Base-by-base conservation (phyloP, 92 coral and sea anemone species). In the Epizoanthus stellaris region DNA sequence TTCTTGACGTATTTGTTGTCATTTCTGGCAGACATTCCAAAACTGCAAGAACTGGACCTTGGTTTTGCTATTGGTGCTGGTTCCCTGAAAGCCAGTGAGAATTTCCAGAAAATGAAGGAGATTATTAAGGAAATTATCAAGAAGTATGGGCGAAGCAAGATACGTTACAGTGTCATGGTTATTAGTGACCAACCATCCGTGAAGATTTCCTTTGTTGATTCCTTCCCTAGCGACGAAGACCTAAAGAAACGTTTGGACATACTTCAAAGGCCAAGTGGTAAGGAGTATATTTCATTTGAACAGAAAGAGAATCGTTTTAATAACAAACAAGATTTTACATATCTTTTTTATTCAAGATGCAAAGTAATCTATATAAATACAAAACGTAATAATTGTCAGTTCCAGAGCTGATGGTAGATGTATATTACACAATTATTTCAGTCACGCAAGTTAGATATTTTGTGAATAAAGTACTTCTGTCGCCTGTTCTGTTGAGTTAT, bases 1-100 rank as follows among this genome's bases (percentile, higher is more conserved):
- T 30, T 30, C 36, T 30, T 30, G 36, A 30, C 36, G 36, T 30
- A 30, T 30, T 6, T 7, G 1, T 1, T 52, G 56, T 52, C 56
- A 9, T 52, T 52, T 52, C 14, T 52, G 8, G 54, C 40, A 63
- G 87, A 86, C 53, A 68, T 68, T 36, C 82, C 90, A 4, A 73
- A 72, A 74, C 72, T 79, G 15, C 83, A 34, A 7, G 83, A 79
- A 5, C 82, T 93, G 84, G 93, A 92, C 76, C 63, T 94, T 19
- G 93, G 84, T 21, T 94, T 92, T 75, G 95, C 93, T n/a, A 65
- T 92, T 30, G 84, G 88, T 82, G 91, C 98, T 23, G 87, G 90
- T 9, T 76, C 92, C 11, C 43, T 73, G 68, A 85, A 77, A 43
- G 89, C 98, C 43, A 79, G 67, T 49, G 82, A 73, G 16, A 87